Percentiles rank a stretch among this genome's conserved stretches.
Evolutionary conservation across 2,888 invertebrate species (phyloP).

Genomic region (Diplolepis rosae): DNA sequence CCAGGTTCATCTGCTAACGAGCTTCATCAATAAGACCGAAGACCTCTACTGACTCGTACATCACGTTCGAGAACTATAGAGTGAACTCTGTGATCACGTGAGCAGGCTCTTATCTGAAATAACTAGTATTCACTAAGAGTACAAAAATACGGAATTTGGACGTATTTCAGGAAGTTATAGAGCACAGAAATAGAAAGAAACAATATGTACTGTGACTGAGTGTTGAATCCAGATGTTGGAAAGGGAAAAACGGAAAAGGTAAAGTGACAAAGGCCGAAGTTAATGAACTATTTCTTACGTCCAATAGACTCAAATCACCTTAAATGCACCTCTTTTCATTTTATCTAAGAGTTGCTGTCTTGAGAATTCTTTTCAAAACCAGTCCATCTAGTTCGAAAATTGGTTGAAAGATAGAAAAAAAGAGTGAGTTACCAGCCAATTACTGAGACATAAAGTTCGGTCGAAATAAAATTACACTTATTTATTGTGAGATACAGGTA

Average conservation of each 20-base stretch:
- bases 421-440: no score
- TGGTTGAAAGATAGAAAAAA: neutral
- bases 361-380: neutral
- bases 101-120: constrained; percentile 1
- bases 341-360: constrained; percentile 34
- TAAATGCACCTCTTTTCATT: constrained; percentile 48
- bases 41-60: constrained; percentile 9
- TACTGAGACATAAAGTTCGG: no score
- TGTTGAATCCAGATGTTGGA: neutral
- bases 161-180: neutral
- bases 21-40: constrained; percentile 30
- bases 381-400: neutral
- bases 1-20: constrained; percentile 24
- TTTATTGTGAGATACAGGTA: no score
- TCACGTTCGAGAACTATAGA: constrained; percentile 22
- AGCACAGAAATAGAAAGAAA: constrained; percentile 29
- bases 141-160: neutral
- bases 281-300: constrained; percentile 58
- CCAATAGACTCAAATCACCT: constrained; percentile 51
- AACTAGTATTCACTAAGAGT: constrained; percentile 13
- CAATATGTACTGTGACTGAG: neutral
- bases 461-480: no score
- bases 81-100: constrained; percentile 21
- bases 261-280: constrained; percentile 26
- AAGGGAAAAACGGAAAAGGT: constrained; percentile 16